These are phyloP conservation scores for Tylochromis polylepis DNA, from an alignment of 2,113 vertebrate species.

Conservation along the genomic window DNA sequence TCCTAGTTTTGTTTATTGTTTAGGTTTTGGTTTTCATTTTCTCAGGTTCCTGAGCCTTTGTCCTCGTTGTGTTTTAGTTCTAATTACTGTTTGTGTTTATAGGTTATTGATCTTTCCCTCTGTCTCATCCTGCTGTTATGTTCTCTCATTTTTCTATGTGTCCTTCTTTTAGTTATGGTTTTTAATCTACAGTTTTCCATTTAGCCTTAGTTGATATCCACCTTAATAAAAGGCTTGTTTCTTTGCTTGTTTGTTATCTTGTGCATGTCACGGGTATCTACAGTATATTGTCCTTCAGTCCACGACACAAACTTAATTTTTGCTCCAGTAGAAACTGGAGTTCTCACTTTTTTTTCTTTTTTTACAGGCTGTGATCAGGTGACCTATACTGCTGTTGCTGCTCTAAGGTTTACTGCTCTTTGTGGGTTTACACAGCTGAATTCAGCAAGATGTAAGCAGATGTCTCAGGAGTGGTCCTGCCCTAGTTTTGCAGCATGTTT, in stretches of 20 bases:
- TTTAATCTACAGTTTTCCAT: background rate
- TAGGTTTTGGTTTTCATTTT: background rate
- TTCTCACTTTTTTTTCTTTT: fast-evolving
- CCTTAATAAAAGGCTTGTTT: background rate
- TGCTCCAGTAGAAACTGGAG: background rate
- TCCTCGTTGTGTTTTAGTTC: background rate
- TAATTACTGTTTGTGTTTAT: background rate
- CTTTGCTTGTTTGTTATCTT: background rate
- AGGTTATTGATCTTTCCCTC: background rate
- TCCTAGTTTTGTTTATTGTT: background rate
- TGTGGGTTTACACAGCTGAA: background rate
- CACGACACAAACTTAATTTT: background rate
- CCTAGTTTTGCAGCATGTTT: background rate
- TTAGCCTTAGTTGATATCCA: background rate
- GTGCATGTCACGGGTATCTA: fast-evolving
- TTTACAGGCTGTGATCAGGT: background rate
- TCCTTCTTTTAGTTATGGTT: background rate
- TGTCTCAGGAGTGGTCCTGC: background rate
- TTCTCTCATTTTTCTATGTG: background rate
- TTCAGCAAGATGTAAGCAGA: background rate
- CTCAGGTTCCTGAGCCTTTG: background rate
- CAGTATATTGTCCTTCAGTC: background rate
- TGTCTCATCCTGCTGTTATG: background rate
- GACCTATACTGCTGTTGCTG: background rate
- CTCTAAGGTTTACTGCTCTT: background rate